Percentiles rank a stretch among this genome's conserved stretches.
phyloP scores from a whole-genome alignment of 2,797 vertebrate genomes.

The Acanthurus tractus region DNA sequence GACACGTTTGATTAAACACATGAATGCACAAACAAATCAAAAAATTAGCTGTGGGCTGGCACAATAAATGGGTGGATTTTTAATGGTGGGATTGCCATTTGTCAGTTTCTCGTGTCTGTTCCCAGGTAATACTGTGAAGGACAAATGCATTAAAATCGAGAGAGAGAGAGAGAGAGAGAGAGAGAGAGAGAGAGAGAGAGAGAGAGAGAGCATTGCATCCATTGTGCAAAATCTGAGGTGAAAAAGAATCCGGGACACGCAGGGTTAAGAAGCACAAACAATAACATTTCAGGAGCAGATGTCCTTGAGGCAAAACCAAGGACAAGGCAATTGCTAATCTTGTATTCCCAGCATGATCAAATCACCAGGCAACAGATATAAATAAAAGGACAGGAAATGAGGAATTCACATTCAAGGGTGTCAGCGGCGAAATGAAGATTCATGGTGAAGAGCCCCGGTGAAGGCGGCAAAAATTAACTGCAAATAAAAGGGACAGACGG shows the following conservation, averaged over 20 bases:
- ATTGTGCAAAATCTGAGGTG: constrained; percentile 40
- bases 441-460: constrained; percentile 90
- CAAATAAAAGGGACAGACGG: constrained; percentile 90
- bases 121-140: constrained; percentile 65
- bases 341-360: constrained; percentile 96
- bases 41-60: constrained; percentile 56
- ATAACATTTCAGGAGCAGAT: constrained; percentile 92
- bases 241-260: constrained; percentile 55
- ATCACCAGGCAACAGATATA: constrained; percentile 97
- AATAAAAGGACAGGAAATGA: constrained; percentile 98
- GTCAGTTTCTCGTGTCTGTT: constrained; percentile 41
- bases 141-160: constrained; percentile 48
- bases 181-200: constrained; percentile 30
- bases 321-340: constrained; percentile 94
- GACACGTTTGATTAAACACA: constrained; percentile 78
- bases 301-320: constrained; percentile 95
- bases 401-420: constrained; percentile 97
- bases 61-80: constrained; percentile 52
- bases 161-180: constrained; percentile 11
- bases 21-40: constrained; percentile 71
- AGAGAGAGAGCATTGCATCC: constrained; percentile 15
- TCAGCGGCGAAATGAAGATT: constrained; percentile 95
- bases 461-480: constrained; percentile 92
- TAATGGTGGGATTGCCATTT: constrained; percentile 58
- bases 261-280: constrained; percentile 91